A percentile compares a stretch with the other conserved stretches of the same genome.
Conservation (phyloP, 2,113 vertebrate genomes). For the Tauraco erythrolophus region DNA sequence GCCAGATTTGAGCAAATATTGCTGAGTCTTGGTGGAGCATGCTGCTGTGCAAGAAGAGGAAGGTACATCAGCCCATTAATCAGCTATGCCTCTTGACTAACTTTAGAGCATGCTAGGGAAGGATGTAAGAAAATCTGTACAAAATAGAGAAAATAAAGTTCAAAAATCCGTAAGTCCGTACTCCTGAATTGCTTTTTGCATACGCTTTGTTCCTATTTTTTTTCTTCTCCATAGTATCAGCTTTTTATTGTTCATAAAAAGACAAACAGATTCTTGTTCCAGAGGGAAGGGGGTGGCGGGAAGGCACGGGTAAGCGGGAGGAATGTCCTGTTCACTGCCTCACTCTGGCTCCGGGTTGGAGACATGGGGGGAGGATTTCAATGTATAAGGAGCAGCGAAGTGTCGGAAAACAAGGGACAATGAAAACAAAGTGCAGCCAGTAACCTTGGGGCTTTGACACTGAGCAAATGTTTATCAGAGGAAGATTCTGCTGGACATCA, state of each 20-base stretch:
- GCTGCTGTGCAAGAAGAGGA: neutral
- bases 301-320: neutral
- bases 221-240: neutral
- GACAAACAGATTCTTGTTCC: conserved; percentile 24
- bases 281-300: neutral
- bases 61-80: neutral
- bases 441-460: conserved; percentile 71
- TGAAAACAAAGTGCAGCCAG: conserved; percentile 54
- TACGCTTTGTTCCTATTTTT: neutral
- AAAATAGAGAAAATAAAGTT: neutral
- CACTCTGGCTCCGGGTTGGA: neutral
- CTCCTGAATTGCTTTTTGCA: neutral
- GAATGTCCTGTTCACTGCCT: neutral
- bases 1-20: neutral
- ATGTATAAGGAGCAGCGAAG: neutral
- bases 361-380: neutral
- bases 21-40: neutral
- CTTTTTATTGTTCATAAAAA: neutral
- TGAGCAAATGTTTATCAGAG: conserved; percentile 77
- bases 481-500: conserved; percentile 76
- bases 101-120: neutral
- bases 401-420: conserved; percentile 43
- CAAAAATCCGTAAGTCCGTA: neutral
- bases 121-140: neutral
- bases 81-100: neutral